phyloP scores from a whole-genome alignment of 2,113 vertebrate species.

The Chionis minor region DNA sequence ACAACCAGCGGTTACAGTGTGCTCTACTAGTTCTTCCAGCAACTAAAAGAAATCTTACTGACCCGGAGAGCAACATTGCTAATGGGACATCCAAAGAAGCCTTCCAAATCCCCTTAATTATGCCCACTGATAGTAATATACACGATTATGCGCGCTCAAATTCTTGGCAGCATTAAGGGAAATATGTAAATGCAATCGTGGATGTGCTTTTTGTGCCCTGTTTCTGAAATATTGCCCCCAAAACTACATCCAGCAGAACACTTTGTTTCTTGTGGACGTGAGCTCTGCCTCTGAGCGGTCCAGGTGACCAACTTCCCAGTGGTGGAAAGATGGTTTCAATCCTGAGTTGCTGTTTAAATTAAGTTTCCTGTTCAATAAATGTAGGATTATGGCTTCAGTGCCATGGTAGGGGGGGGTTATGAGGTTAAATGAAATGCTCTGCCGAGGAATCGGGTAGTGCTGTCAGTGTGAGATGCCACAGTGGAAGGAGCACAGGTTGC shows the following conservation, averaged over 20 bases:
- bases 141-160: fast-evolving
- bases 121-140: background rate
- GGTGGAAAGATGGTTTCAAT: background rate
- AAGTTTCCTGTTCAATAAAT: background rate
- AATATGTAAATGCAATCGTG: background rate
- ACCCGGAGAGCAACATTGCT: background rate
- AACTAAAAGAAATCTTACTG: background rate
- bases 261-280: background rate
- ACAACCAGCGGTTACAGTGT: fast-evolving
- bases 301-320: background rate
- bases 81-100: background rate
- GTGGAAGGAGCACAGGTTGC: background rate
- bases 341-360: background rate
- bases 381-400: background rate
- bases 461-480: background rate
- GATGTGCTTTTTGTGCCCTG: background rate
- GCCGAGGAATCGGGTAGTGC: background rate
- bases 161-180: background rate
- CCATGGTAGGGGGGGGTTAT: background rate
- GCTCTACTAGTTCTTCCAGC: background rate
- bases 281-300: background rate
- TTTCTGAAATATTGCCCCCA: background rate
- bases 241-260: background rate
- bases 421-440: background rate
- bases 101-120: background rate